Evolutionary conservation across 2,113 vertebrate species (phyloP).

Genomic region (Pedetes capensis): DNA sequence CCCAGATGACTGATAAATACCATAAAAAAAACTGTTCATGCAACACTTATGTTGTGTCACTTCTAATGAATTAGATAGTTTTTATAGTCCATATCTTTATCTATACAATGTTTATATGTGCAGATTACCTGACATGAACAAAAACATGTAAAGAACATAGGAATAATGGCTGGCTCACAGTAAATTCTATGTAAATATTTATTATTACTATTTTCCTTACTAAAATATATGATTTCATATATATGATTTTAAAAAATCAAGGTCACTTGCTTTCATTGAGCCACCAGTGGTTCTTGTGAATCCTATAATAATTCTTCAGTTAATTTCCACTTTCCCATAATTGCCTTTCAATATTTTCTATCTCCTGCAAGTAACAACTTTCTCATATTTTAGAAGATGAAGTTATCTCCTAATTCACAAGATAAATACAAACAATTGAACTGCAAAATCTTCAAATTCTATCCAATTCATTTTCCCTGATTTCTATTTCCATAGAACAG

Average conservation of each 20-base stretch:
- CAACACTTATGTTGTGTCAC: background rate
- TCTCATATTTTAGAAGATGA: background rate
- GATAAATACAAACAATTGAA: background rate
- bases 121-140: background rate
- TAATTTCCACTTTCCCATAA: background rate
- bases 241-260: too few relatives aligned
- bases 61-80: background rate
- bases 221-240: too few relatives aligned
- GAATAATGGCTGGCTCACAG: background rate
- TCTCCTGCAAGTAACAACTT: background rate
- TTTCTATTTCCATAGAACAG: background rate
- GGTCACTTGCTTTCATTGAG: too few relatives aligned
- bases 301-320: background rate
- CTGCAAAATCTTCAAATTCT: background rate
- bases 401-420: background rate
- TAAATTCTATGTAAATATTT: background rate
- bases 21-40: background rate
- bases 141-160: background rate
- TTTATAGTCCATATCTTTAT: background rate
- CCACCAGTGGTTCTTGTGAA: background rate
- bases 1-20: background rate
- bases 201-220: background rate
- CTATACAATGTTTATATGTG: background rate
- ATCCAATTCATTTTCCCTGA: background rate
- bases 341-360: background rate